Base-by-base conservation (phyloP, 2,888 invertebrate genomes). In the Mythimna ferrago region DNA sequence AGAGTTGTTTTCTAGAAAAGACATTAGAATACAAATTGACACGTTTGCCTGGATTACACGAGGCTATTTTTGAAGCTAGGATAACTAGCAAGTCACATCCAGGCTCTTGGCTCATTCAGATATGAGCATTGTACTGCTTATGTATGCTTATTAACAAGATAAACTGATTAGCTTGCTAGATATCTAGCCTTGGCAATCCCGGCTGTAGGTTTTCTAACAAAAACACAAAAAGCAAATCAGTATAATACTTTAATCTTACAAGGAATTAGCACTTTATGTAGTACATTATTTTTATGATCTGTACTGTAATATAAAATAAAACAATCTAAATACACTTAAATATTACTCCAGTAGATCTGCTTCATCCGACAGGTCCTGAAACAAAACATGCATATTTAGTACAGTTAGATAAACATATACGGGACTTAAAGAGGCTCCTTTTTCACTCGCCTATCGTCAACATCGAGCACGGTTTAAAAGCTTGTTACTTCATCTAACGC, bases 281-380 rank as follows among this genome's bases (percentile, higher is more conserved):
- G 92, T 93, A 94, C 91, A 93, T 80, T 90, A 89, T 87, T 89
- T 87, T 88, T 86, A 89, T 89, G 85, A 84, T 83, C 84, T 80
- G 82, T 83, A 85, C 79, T 78, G 82, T 80, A 65, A 82, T 86
- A 86, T 85, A 86, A 83, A 90, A 91, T 90, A 91, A 72, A 89
- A 88, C 88, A 88, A 83, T 89, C 87, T 90, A 89, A 92, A 89
- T 91, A 91, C 85, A 91, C 88, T 90, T 91, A 91, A 71, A 87
- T 71, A 83, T 91, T 93, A 94, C 62, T 92, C 93, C 80, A 91
- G 78, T 80, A 92, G 88, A 80, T 92, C 93, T 14, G 85, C 89
- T 3, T 93, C 93, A 73, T 98, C 92, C 97, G 97, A 90, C 74
- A 94, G 85, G 69, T 93, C 93, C 94, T 94, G 94, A 11, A 92